Evolutionary conservation across 2,113 vertebrate species (phyloP).

Genomic region (Polyodon spathula): DNA sequence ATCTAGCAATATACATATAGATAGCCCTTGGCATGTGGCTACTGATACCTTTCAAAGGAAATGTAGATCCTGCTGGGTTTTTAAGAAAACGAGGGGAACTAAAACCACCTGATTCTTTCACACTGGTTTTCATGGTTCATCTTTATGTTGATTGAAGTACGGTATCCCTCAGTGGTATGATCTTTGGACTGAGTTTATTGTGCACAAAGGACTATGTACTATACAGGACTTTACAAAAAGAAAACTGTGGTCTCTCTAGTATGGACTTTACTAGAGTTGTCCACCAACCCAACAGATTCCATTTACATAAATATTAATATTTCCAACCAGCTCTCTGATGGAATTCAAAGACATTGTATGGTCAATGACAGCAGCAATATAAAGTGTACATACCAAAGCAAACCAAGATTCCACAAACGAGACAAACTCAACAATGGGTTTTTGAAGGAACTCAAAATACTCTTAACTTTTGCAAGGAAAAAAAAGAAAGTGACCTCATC

Average conservation of each 20-base stretch:
- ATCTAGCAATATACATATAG: not conserved
- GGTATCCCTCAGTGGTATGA: not conserved
- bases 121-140: not conserved
- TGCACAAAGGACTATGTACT: not conserved
- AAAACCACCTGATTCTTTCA: not conserved
- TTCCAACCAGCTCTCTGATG: not conserved
- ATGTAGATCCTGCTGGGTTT: not conserved
- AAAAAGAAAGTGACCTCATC: not conserved
- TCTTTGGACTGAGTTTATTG: not conserved
- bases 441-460: constrained; percentile 11
- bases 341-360: not conserved
- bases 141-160: not conserved
- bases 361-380: constrained; percentile 27
- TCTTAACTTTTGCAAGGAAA: not conserved
- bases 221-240: not conserved
- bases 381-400: constrained; percentile 24
- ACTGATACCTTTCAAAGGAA: not conserved
- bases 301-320: not conserved
- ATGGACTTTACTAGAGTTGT: too few relatives aligned
- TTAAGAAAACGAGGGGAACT: not conserved
- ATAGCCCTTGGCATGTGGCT: not conserved
- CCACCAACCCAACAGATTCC: not conserved
- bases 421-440: constrained; percentile 15
- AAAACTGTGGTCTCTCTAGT: not conserved
- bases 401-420: constrained; percentile 10